Conservation (phyloP, 2,113 vertebrate genomes). For the Zosterops pallidus region DNA sequence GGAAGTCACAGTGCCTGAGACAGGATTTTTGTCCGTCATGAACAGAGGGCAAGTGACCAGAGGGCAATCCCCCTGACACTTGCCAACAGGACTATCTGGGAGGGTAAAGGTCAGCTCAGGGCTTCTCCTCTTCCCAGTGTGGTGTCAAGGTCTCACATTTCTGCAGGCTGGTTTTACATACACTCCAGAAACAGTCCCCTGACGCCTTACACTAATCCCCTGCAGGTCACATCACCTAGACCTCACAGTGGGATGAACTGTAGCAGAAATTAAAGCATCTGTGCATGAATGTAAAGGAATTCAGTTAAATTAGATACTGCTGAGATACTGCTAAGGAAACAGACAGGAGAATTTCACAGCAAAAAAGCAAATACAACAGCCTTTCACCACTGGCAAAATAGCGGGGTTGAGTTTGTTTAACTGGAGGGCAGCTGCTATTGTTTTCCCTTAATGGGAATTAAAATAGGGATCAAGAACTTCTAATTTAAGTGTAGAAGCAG, state of each 20-base stretch:
- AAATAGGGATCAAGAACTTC: neutral
- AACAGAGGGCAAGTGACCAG: neutral
- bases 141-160: conserved; percentile 29
- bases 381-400: neutral
- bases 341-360: neutral
- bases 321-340: neutral
- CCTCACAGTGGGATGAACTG: neutral
- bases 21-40: conserved; percentile 15
- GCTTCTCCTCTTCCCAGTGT: conserved; percentile 17
- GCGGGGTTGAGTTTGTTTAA: neutral
- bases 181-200: neutral
- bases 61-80: neutral
- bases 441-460: neutral
- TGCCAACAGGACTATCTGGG: conserved; percentile 34
- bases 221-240: neutral
- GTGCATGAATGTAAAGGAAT: neutral
- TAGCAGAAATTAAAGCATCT: neutral
- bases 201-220: neutral
- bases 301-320: neutral
- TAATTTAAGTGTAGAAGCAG: neutral
- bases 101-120: conserved; percentile 36
- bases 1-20: neutral
- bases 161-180: neutral
- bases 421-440: neutral
- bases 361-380: neutral